Base-by-base conservation (phyloP, 2,888 invertebrate genomes). In the Tipula helvola region DNA sequence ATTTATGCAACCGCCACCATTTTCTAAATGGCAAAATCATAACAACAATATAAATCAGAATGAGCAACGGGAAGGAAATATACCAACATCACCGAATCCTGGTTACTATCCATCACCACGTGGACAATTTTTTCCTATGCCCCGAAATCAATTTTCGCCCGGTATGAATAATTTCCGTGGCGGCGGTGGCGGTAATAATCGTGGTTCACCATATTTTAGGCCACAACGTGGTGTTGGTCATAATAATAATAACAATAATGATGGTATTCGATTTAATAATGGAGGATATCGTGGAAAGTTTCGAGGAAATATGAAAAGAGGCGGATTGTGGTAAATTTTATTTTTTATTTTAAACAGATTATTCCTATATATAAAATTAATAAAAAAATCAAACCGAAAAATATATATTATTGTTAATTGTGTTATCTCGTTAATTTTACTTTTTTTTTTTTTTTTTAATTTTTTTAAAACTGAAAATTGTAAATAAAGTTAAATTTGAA, bases 281-380 rank as follows among this genome's bases (percentile, higher is more conserved):
- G 39, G 84, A 16, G 85, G 85, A 5, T 85, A 44, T 87, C 90
- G 91, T 86, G 90, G 90, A 86, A 90, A 90, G 88, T 91, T 91
- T 89, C 90, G 91, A 88, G 91, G 91, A 7, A 86, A 83, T 36
- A 85, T 85, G 44, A 39, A 85, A 85, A 41, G 85, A 42, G 85
- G 85, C 42, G 85, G 85, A 85, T 42, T 42, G 85, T 85, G 85
- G 85, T 85, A 85, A 85, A 85, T 41, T 85, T 18, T 18, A 28
- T 71, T 71, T 71, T 28, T 71, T 71, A 71, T 28, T 71, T 71
- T 71, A 71, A 52, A 71, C 10, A 71, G 71, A 71, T 71, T 10
- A 71, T 71, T 71, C 71, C 71, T 71, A 71, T 71, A 18, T 16
- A 71, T n/a, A 71, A 71, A 71, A 71, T 52, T 71, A 71, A 71